Evolutionary conservation across 2,888 invertebrate species (phyloP), one percentile per base, ranked within the genome.

Genomic region (Papilio protenor): DNA sequence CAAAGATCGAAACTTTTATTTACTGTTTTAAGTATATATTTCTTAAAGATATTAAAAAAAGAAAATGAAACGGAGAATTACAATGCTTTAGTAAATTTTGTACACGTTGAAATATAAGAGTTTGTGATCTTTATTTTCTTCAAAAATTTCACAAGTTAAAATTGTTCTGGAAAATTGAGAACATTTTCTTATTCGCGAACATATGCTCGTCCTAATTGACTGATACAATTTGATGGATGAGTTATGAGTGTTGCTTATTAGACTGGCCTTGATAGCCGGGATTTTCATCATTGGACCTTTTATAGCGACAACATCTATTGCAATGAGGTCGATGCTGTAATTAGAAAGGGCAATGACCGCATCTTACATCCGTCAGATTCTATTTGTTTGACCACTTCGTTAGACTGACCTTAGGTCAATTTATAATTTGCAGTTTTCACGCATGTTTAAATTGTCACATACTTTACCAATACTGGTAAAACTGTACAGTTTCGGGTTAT

Each of bases 241-340:
- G 21, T 75, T 71, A 47, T 71, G 61, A 57, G 64, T 14, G 74
- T 52, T 77, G 76, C 83, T 78, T 83, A 81, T 80, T 82, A 81
- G 79, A 81, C 81, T 80, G 73, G 70, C 80, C 79, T 80, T 80
- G 82, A 85, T 84, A 82, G 64, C 76, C 79, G 69, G 18, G 23
- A 61, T 79, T 79, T 79, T 61, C 78, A 69, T 73, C 66, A 79
- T 69, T 33, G 47, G 27, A 59, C 49, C 76, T 59, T 79, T 73
- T 79, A 76, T 69, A 52, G 75, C 3, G 47, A 27, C 66, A 73
- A 47, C 73, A 73, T 71, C 61, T 71, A 71, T 72, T 77, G 70
- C 74, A 77, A 40, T 47, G 75, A 78, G 78, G 78, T 75, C 75
- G 45, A 52, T 33, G 75, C 72, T 78, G 55, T 76, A 71, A 71